Evolutionary conservation across 2,888 invertebrate species (phyloP).

Genomic region (Actias luna): DNA sequence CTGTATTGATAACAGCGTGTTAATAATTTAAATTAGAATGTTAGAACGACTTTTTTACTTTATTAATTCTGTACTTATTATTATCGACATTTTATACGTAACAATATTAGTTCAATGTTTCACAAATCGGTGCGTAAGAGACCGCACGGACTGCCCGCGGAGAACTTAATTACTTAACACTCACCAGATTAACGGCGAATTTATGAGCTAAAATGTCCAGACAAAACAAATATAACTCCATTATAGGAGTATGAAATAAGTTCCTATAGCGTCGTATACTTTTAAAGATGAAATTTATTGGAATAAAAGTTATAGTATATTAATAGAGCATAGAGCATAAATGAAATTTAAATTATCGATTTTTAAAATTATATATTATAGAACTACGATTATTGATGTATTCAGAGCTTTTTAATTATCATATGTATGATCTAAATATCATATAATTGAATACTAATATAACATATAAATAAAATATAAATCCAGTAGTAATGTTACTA

Average conservation of each 20-base stretch:
- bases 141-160: constrained; percentile 66
- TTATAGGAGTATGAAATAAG: not conserved
- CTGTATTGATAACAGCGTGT: not conserved
- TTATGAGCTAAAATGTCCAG: constrained; percentile 44
- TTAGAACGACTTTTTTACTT: constrained; percentile 5
- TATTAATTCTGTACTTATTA: not conserved
- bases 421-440: no score
- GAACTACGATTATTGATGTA: no score
- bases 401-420: no score
- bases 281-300: not conserved
- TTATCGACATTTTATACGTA: constrained; percentile 24
- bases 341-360: not conserved
- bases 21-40: not conserved
- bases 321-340: not conserved
- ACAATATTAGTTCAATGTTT: constrained; percentile 52
- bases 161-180: constrained; percentile 80
- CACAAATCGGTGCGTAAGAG: constrained; percentile 76
- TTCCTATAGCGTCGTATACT: not conserved
- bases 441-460: no score
- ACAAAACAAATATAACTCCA: not conserved
- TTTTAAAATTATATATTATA: no score
- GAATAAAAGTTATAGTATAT: not conserved
- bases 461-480: no score
- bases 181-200: constrained; percentile 71
- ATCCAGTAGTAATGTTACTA: no score